Percentiles rank a stretch among this genome's conserved stretches.
phyloP scores from a whole-genome alignment of 1,140 invertebrate species.

The Sycophila sp. region DNA sequence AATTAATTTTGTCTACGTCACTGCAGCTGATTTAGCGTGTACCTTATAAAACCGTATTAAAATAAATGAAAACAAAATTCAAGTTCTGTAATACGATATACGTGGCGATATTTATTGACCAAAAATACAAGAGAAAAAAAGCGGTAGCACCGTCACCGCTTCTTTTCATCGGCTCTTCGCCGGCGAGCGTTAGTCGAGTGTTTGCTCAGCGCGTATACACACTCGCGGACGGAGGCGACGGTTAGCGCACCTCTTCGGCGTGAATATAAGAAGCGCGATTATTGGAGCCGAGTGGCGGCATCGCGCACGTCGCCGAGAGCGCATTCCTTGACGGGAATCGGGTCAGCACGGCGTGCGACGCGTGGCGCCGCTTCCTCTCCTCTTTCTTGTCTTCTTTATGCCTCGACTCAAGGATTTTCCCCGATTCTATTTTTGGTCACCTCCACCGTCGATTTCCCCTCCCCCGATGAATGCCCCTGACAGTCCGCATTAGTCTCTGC shows the following conservation, averaged over 20 bases:
- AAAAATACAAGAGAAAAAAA: no score
- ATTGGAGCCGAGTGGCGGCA: no score
- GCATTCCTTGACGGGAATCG: no score
- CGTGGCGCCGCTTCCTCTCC: not conserved
- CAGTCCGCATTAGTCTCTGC: not conserved
- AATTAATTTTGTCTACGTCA: no score
- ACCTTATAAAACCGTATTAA: no score
- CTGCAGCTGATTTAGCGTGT: no score
- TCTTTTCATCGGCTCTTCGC: not conserved
- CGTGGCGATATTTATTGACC: no score
- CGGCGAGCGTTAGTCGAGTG: not conserved
- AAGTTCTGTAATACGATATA: no score
- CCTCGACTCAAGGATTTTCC: constrained; percentile 14
- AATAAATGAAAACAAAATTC: no score
- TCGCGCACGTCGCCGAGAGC: no score
- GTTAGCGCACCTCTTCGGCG: not conserved
- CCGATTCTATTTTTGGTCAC: constrained; percentile 13
- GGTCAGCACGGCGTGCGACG: not conserved
- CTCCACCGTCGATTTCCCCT: no score
- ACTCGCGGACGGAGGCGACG: no score
- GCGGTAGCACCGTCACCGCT: not conserved
- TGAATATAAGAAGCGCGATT: not conserved
- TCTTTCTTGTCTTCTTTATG: not conserved
- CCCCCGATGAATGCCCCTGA: not conserved
- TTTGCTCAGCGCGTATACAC: not conserved